Base-by-base conservation (phyloP, 2,888 invertebrate species). In the Nomada ferruginata region DNA sequence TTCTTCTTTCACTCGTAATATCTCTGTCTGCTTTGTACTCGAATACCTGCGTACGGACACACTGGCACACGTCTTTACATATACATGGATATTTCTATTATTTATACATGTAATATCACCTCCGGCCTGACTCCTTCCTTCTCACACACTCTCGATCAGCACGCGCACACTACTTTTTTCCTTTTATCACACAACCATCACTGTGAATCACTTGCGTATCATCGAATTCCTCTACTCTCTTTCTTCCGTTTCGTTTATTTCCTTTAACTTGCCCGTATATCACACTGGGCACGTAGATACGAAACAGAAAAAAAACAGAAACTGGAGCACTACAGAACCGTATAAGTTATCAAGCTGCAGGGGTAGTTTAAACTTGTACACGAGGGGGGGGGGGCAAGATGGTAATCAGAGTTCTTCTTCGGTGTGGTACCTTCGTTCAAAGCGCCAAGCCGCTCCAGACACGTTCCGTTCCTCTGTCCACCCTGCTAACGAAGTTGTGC, bases 401-500 rank as follows among this genome's bases (percentile, higher is more conserved):
- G 90, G 88, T 90, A 88, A 90, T 92, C 92, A 91, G 89, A 91
- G 91, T 91, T 87, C 89, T 84, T 86, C 87, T 85, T 89, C 87
- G 88, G 87, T 89, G 87, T 87, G 91, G 87, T 89, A 85, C 87
- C 89, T 91, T 90, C 91, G 89, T 89, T 92, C 90, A 92, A 90
- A 90, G 87, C 89, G 90, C 89, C 90, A 90, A 88, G 91, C 90
- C 90, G 87, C 91, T 90, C 91, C 89, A 90, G 90, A 92, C 89
- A 89, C 89, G 90, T 90, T 90, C 88, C 86, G 91, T 87, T 92
- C 90, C 92, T 93, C 93, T 92, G 91, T 92, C 92, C 93, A 92
- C 92, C 90, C 92, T 90, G 92, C 91, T 91, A 93, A 92, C 91
- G 91, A 93, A 92, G 91, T 91, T 93, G 92, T 91, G 93, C 93